A percentile compares a stretch with the other conserved stretches of the same genome.
Conservation (phyloP, 2,888 invertebrate genomes). For the Bellardia pandia region DNA sequence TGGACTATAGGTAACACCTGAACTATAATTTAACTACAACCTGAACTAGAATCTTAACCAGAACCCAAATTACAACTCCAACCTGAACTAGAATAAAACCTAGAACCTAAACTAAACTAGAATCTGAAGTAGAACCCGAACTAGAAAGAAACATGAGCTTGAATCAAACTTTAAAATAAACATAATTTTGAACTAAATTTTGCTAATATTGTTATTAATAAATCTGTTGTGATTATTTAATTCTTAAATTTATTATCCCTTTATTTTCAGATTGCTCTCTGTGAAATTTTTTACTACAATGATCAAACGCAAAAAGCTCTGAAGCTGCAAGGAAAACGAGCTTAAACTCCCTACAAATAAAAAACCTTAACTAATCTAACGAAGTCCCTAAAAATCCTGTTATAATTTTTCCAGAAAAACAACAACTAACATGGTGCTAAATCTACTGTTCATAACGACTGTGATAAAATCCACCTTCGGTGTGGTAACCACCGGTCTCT, state of each 20-base stretch:
- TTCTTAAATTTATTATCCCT: slow-evolving; percentile 1
- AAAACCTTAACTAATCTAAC: background rate
- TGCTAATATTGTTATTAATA: background rate
- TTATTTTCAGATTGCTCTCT: slow-evolving; percentile 53
- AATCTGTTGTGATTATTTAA: background rate
- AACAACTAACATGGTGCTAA: slow-evolving; percentile 87
- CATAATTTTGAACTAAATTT: background rate
- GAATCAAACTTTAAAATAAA: no score
- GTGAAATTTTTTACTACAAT: slow-evolving; percentile 52
- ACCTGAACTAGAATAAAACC: no score
- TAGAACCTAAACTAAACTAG: no score
- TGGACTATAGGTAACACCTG: no score
- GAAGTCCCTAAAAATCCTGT: background rate
- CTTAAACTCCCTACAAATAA: background rate
- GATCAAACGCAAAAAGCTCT: slow-evolving; percentile 68
- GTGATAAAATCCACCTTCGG: slow-evolving; percentile 90
- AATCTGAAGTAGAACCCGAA: no score
- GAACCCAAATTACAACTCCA: no score
- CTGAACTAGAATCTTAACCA: no score
- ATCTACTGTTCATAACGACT: slow-evolving; percentile 90
- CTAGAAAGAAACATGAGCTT: no score
- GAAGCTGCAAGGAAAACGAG: background rate
- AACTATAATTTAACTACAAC: no score
- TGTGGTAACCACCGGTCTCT: slow-evolving; percentile 90
- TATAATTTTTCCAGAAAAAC: background rate